phyloP scores from a whole-genome alignment of 2,113 vertebrate genomes.

The Drymodes brunneopygia region DNA sequence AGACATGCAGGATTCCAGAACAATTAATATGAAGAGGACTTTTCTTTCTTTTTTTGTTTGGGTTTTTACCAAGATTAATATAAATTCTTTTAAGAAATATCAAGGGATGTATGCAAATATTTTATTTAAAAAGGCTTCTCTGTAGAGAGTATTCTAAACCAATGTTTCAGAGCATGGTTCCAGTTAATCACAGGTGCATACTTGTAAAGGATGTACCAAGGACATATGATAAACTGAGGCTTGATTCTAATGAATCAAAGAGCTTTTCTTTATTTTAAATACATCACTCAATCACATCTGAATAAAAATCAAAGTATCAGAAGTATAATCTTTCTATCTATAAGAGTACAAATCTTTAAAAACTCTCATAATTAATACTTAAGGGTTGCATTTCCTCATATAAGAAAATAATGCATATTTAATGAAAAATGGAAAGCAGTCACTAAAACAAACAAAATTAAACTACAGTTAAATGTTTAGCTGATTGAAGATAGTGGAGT shows the following conservation, averaged over 20 bases:
- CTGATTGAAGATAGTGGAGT: not conserved
- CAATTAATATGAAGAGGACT: fast-evolving
- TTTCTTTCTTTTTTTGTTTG: not conserved
- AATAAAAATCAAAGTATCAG: not conserved
- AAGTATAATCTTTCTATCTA: not conserved
- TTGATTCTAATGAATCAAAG: not conserved
- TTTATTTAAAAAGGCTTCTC: not conserved
- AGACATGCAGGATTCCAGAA: not conserved
- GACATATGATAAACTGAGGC: not conserved
- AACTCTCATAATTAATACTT: not conserved
- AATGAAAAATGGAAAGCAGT: not conserved
- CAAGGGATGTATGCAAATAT: not conserved
- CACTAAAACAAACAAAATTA: not conserved
- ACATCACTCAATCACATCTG: not conserved
- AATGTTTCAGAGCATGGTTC: not conserved
- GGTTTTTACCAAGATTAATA: not conserved
- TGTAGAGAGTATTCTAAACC: not conserved
- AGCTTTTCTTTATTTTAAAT: not conserved
- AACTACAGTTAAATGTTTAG: not conserved
- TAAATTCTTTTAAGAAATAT: not conserved
- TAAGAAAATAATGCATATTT: not conserved
- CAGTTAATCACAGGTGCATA: not conserved
- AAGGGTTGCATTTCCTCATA: not conserved
- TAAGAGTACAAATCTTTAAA: not conserved
- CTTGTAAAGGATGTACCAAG: not conserved